Base-by-base conservation (phyloP, 1,140 invertebrate genomes). In the Drosophila sulfurigaster region DNA sequence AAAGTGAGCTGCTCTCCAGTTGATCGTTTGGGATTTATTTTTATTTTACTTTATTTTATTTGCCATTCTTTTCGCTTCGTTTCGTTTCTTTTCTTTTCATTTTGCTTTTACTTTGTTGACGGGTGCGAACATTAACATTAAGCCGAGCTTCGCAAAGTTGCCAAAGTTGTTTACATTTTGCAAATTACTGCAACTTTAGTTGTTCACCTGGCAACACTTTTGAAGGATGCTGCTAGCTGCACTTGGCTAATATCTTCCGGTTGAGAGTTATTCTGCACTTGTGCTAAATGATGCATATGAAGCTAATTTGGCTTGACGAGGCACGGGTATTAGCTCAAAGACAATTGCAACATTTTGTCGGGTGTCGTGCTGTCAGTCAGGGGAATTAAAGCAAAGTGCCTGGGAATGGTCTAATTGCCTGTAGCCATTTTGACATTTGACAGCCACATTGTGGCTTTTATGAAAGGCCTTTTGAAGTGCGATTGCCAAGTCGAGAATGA, bases 51-150 rank as follows among this genome's bases (percentile, higher is more conserved):
- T 46, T 57, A 32, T 54, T 45, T 51, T 45, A 54, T 41, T 35
- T 13, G 41, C 13, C 20, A 11, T 32, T 51, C 15, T 51, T 51
- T 35, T 13, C 15, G 6, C 6, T 35, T 5, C 32, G 6, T 35
- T 35, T 35, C 20, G 20, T 4, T 10, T 2, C 6, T 38, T 54
- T 52, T 43, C 32, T 28, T 7, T 43, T 30, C 16, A 15, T 15
- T 64, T 62, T 51, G 35, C 35, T 8, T 32, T 32, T 32, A 8
- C 15, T 20, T 49, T 51, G 52, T 56, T 8, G 13, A 35, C 32
- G 32, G 60, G 51, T 71, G 75, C 56, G 32, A 52, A 75, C 75
- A 82, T 82, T 64, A 79, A 77, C 64, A 70, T 79, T 79, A 65
- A 79, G 74, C 66, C 68, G 45, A 79, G 78, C 78, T 69, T 64